A percentile compares a stretch with the other conserved stretches of the same genome.
Evolutionary conservation across 2,113 vertebrate species (phyloP).

Genomic region (Tringa solitaria): DNA sequence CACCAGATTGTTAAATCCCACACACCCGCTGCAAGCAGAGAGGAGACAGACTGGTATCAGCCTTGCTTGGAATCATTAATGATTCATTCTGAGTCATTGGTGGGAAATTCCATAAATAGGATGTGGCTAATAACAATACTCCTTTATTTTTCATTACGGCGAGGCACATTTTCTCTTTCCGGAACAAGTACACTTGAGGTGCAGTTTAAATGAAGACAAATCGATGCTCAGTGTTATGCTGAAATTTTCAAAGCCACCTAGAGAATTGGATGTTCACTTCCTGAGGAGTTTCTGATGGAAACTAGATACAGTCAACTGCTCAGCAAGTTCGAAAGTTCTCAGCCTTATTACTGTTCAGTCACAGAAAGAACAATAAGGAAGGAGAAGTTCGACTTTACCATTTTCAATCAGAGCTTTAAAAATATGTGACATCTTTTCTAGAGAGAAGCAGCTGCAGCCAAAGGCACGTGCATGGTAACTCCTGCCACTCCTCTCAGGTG

Average conservation of each 20-base stretch:
- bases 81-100: constrained; percentile 63
- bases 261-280: not conserved
- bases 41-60: constrained; percentile 18
- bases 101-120: constrained; percentile 60
- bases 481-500: not conserved
- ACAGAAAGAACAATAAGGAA: not conserved
- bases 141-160: not conserved
- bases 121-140: constrained; percentile 24
- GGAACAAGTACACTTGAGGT: not conserved
- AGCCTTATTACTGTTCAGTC: not conserved
- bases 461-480: not conserved
- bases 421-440: not conserved
- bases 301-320: not conserved
- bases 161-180: constrained; percentile 20
- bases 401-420: not conserved
- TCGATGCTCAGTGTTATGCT: not conserved
- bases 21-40: not conserved
- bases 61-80: constrained; percentile 45
- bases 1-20: constrained; percentile 31
- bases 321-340: not conserved
- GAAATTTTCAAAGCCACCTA: not conserved
- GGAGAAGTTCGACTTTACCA: not conserved
- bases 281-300: not conserved
- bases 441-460: not conserved
- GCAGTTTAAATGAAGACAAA: not conserved